Conservation (phyloP, 2,113 vertebrate species). For the Anoura caudifer region DNA sequence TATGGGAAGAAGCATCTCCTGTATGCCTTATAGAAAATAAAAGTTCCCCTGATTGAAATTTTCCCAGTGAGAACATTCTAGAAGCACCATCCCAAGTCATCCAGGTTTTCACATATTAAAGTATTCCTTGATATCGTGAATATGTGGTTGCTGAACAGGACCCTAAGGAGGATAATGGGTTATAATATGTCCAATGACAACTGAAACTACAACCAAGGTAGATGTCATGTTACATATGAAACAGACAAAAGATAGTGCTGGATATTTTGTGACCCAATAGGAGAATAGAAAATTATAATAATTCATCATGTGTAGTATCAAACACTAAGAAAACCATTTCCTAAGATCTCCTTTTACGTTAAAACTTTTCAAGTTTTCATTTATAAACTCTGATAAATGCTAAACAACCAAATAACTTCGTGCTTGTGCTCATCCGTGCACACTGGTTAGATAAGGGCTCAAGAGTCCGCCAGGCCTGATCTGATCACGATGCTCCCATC, state of each 20-base stretch:
- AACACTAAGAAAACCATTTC: neutral
- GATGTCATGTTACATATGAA: neutral
- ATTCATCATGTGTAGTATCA: neutral
- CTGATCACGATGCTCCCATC: neutral
- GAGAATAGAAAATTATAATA: neutral
- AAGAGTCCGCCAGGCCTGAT: neutral
- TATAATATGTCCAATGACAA: neutral
- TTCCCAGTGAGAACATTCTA: neutral
- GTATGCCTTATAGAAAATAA: neutral
- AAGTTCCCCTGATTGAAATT: neutral
- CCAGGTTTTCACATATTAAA: neutral
- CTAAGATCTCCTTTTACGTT: neutral
- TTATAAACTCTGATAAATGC: neutral
- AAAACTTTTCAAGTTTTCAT: neutral
- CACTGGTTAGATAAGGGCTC: neutral
- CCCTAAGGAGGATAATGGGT: neutral
- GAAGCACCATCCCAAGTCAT: neutral
- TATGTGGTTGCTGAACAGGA: neutral
- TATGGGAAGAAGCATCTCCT: neutral
- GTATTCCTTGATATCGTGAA: neutral
- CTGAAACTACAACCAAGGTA: neutral
- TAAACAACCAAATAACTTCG: neutral
- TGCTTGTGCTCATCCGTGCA: neutral
- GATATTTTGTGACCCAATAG: neutral
- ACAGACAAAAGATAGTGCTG: neutral